Evolutionary conservation across 2,888 invertebrate species (phyloP).

Genomic region (Lamellibrachia columna): DNA sequence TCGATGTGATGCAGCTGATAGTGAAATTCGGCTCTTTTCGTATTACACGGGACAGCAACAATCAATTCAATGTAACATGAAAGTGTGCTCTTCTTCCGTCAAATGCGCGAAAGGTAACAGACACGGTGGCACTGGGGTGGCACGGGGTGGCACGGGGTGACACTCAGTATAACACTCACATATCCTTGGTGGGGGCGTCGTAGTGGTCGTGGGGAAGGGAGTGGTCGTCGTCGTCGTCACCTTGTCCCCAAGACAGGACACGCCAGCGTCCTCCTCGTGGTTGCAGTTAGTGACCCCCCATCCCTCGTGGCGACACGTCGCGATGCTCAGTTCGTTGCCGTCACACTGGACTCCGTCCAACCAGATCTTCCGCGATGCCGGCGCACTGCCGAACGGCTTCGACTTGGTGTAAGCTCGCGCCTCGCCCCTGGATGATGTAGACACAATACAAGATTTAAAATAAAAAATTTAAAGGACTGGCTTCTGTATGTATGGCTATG

Average conservation of each 20-base stretch:
- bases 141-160: too few relatives aligned
- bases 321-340: constrained; percentile 72
- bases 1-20: too few relatives aligned
- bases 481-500: too few relatives aligned
- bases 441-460: too few relatives aligned
- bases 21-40: too few relatives aligned
- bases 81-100: too few relatives aligned
- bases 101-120: too few relatives aligned
- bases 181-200: constrained; percentile 39
- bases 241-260: constrained; percentile 61
- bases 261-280: constrained; percentile 75
- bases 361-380: constrained; percentile 36
- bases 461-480: too few relatives aligned
- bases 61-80: too few relatives aligned
- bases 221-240: constrained; percentile 35
- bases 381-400: constrained; percentile 17
- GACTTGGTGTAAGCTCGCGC: not conserved
- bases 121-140: too few relatives aligned
- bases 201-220: constrained; percentile 32
- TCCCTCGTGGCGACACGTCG: constrained; percentile 70
- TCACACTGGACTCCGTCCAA: constrained; percentile 68
- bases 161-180: constrained; percentile 28
- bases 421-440: constrained; percentile 13
- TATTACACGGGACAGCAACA: too few relatives aligned
- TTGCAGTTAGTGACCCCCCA: constrained; percentile 80